Evolutionary conservation across 1,140 invertebrate species (phyloP).

Genomic region (Drosophila pachea): DNA sequence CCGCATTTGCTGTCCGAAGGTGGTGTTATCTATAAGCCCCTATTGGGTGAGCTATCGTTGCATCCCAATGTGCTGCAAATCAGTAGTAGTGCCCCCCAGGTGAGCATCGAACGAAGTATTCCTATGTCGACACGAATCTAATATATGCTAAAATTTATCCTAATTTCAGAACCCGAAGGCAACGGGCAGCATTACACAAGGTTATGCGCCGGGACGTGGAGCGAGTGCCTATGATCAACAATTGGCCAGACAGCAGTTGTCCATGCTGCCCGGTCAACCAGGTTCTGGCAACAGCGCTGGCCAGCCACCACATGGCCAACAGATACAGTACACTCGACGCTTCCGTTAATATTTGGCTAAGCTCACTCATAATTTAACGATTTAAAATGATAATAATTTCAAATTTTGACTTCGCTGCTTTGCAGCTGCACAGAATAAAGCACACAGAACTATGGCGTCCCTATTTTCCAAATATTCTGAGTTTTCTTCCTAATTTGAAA

Average conservation of each 20-base stretch:
- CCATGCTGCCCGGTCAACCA: conserved; percentile 66
- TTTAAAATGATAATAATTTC: conserved; percentile 57
- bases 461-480: conserved; percentile 58
- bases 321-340: conserved; percentile 64
- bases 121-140: neutral
- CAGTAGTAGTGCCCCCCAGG: conserved; percentile 59
- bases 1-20: conserved; percentile 60
- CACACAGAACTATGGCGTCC: conserved; percentile 69
- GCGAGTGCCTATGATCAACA: conserved; percentile 62
- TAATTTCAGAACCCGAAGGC: conserved; percentile 65
- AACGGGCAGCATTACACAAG: conserved; percentile 72
- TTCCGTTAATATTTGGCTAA: conserved; percentile 58
- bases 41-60: conserved; percentile 64
- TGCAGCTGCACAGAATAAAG: conserved; percentile 54
- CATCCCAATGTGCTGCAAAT: conserved; percentile 77
- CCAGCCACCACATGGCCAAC: conserved; percentile 56
- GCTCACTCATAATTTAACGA: conserved; percentile 61
- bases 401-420: conserved; percentile 55
- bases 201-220: conserved; percentile 64
- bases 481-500: neutral
- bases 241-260: conserved; percentile 63
- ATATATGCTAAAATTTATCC: neutral
- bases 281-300: conserved; percentile 43
- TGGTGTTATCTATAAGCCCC: conserved; percentile 64
- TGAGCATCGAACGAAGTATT: conserved; percentile 13